Percentiles rank a stretch among this genome's conserved stretches.
phyloP scores from a whole-genome alignment of 2,113 vertebrate genomes.

The Carassius auratus region DNA sequence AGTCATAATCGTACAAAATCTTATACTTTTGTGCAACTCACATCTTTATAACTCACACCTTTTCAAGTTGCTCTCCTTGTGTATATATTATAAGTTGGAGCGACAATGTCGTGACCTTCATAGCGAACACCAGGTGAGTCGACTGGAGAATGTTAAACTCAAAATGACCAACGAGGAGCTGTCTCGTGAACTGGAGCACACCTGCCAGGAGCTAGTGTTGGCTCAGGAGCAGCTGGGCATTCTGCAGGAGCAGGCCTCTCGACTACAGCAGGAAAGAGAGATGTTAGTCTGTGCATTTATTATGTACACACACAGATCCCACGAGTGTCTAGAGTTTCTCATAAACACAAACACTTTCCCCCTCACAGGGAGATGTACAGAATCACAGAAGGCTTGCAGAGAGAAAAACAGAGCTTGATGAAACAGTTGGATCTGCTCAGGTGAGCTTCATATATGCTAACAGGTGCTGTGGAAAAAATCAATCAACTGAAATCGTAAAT shows the following conservation, averaged over 20 bases:
- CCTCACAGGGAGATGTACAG: constrained; percentile 85
- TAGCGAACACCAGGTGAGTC: constrained; percentile 83
- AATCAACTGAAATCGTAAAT: background rate
- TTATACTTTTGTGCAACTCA: background rate
- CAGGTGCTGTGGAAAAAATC: background rate
- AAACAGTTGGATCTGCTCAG: constrained; percentile 92
- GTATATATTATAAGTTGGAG: constrained; percentile 79
- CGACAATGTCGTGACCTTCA: constrained; percentile 81
- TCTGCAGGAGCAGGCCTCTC: constrained; percentile 82
- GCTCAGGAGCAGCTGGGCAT: constrained; percentile 84
- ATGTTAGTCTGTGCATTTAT: constrained; percentile 74
- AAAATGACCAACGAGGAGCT: constrained; percentile 87
- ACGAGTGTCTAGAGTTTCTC: background rate
- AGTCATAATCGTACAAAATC: background rate
- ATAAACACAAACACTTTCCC: background rate
- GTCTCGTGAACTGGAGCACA: constrained; percentile 79
- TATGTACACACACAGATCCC: background rate
- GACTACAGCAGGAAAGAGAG: constrained; percentile 86
- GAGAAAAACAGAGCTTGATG: constrained; percentile 88
- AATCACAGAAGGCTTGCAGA: constrained; percentile 87
- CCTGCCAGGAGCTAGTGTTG: constrained; percentile 77
- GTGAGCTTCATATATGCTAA: constrained; percentile 65
- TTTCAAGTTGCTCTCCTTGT: background rate
- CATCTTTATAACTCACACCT: too few species aligned
- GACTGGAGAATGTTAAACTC: constrained; percentile 86